These are phyloP conservation scores for Cantharis rufa DNA, from an alignment of 2,888 invertebrate genomes.

Conservation along the genomic window DNA sequence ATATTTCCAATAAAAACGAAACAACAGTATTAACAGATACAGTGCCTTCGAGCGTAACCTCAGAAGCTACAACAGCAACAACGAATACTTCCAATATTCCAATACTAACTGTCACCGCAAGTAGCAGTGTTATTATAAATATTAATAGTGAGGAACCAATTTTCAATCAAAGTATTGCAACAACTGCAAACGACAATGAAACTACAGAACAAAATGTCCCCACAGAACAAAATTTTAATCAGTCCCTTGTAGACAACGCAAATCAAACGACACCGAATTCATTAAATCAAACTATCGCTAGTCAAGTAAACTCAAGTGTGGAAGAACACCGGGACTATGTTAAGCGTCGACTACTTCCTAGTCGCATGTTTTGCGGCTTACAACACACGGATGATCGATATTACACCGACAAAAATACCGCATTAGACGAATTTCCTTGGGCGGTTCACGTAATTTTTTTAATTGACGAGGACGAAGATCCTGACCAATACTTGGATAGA, in stretches of 20 bases:
- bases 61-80: neutral
- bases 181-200: neutral
- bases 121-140: neutral
- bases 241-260: neutral
- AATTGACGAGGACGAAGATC: neutral
- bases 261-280: neutral
- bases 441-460: neutral
- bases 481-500: neutral
- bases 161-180: neutral
- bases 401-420: neutral
- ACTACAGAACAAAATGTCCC: neutral
- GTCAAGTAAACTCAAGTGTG: neutral
- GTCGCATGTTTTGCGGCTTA: slow-evolving; percentile 1
- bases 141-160: neutral
- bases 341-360: neutral
- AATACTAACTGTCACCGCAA: neutral
- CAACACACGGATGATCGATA: slow-evolving; percentile 7
- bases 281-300: neutral
- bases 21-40: neutral
- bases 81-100: neutral
- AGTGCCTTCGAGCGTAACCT: neutral
- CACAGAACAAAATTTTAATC: neutral
- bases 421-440: slow-evolving; percentile 7
- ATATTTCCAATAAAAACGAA: neutral
- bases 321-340: neutral